These are phyloP conservation scores for Dendroctonus valens DNA, from an alignment of 1,140 invertebrate species.

Conservation along the genomic window DNA sequence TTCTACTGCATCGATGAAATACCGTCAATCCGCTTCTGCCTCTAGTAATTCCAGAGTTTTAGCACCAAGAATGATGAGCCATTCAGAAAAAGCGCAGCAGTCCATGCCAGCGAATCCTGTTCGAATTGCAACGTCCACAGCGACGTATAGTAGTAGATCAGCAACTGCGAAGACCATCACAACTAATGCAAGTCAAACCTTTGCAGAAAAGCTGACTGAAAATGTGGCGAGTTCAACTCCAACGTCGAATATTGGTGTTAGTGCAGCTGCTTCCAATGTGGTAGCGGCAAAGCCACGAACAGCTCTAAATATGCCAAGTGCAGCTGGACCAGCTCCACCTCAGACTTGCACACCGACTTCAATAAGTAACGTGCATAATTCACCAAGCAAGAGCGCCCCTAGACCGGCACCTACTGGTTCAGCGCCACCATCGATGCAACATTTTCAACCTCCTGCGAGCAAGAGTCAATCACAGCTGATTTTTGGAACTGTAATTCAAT, in stretches of 20 bases:
- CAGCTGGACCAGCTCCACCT: slow-evolving; percentile 31
- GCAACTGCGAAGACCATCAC: slow-evolving; percentile 52
- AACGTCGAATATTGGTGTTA: slow-evolving; percentile 1
- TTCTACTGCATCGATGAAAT: slow-evolving; percentile 45
- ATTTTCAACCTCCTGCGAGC: slow-evolving; percentile 43
- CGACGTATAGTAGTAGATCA: slow-evolving; percentile 45
- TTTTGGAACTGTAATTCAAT: slow-evolving; percentile 11
- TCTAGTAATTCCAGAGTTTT: slow-evolving; percentile 52
- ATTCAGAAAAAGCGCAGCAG: slow-evolving; percentile 49
- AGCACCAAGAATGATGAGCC: slow-evolving; percentile 56
- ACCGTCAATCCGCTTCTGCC: slow-evolving; percentile 47
- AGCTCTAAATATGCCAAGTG: slow-evolving; percentile 1
- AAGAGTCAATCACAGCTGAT: slow-evolving; percentile 11
- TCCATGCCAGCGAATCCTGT: slow-evolving; percentile 27
- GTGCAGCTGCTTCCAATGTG: slow-evolving; percentile 5
- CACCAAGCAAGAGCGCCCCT: slow-evolving; percentile 54
- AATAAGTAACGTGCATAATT: slow-evolving; percentile 41
- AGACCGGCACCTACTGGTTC: slow-evolving; percentile 56
- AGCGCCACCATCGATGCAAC: slow-evolving; percentile 50
- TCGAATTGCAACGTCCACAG: slow-evolving; percentile 25
- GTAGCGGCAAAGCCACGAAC: slow-evolving; percentile 17
- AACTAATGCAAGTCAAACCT: slow-evolving; percentile 56
- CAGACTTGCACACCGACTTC: slow-evolving; percentile 15
- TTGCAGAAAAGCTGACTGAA: slow-evolving; percentile 62
- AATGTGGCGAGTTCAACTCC: slow-evolving; percentile 17